phyloP scores from a whole-genome alignment of 2,113 vertebrate genomes.

The Burhinus bistriatus region DNA sequence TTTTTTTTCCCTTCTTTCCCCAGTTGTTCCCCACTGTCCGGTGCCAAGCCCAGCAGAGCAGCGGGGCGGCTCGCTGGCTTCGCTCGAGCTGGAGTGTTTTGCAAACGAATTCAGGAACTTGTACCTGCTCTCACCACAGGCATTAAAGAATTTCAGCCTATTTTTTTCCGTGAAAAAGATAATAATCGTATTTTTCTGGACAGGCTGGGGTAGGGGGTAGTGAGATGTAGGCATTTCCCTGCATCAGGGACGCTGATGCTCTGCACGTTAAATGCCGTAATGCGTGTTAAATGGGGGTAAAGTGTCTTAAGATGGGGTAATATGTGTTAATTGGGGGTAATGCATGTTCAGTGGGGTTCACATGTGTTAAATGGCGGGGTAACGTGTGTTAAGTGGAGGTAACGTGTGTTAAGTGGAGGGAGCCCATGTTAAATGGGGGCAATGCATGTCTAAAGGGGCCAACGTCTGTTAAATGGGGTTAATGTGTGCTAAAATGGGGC shows the following conservation, averaged over 20 bases:
- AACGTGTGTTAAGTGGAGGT: too few relatives aligned
- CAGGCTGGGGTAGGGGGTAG: rapidly evolving
- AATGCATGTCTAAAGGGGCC: too few relatives aligned
- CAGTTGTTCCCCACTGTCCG: rapidly evolving
- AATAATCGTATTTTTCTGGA: background rate
- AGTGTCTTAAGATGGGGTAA: background rate
- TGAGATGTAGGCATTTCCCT: background rate
- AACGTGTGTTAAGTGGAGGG: background rate
- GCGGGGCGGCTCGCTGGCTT: background rate
- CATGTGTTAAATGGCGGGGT: background rate
- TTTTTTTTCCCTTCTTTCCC: too few relatives aligned
- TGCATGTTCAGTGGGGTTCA: background rate
- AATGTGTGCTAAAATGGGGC: background rate
- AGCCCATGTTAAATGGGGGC: too few relatives aligned
- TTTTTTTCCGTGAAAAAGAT: background rate
- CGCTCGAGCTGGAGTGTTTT: rapidly evolving
- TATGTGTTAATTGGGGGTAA: background rate
- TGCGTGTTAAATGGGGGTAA: background rate
- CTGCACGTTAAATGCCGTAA: rapidly evolving
- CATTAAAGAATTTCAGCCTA: background rate
- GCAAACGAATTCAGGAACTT: background rate
- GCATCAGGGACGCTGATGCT: background rate
- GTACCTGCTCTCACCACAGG: rapidly evolving
- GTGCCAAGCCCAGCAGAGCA: background rate
- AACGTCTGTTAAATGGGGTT: background rate